phyloP scores from a whole-genome alignment of 2,797 vertebrate species.

The Dallia pectoralis region DNA sequence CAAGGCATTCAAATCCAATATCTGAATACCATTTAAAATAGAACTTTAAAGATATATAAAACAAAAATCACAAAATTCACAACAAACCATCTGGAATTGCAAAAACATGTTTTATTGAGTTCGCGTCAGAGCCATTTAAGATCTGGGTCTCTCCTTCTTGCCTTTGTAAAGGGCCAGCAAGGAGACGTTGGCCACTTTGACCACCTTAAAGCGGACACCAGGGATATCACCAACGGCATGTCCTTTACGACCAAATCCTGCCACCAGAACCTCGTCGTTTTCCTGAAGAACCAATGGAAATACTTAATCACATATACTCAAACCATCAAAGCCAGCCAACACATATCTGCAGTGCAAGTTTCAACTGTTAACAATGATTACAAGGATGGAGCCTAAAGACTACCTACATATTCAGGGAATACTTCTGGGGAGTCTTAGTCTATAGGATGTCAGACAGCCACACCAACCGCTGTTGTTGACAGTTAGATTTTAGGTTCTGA shows the following conservation, averaged over 20 bases:
- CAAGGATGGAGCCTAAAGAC: no score
- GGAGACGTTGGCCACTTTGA: conserved; percentile 81
- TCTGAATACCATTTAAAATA: not conserved
- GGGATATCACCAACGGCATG: conserved; percentile 78
- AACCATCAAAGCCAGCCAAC: no score
- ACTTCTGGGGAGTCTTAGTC: no score
- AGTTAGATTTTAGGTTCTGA: no score
- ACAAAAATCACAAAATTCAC: not conserved
- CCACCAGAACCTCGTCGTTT: conserved; percentile 90
- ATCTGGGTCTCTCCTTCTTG: conserved; percentile 80
- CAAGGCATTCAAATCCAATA: no score
- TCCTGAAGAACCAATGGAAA: conserved; percentile 64
- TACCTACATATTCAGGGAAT: no score
- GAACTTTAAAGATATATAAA: no score
- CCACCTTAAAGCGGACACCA: conserved; percentile 77
- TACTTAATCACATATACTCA: not conserved
- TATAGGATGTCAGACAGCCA: no score
- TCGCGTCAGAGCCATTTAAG: not conserved
- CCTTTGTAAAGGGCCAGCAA: conserved; percentile 80
- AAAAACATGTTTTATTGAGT: conserved; percentile 17
- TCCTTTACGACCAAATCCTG: conserved; percentile 85
- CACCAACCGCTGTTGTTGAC: no score
- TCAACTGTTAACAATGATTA: no score
- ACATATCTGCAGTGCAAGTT: not conserved
- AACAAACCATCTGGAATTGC: not conserved